Evolutionary conservation across 1,140 invertebrate genomes (phyloP).

Genomic region (Trichoplusia ni): DNA sequence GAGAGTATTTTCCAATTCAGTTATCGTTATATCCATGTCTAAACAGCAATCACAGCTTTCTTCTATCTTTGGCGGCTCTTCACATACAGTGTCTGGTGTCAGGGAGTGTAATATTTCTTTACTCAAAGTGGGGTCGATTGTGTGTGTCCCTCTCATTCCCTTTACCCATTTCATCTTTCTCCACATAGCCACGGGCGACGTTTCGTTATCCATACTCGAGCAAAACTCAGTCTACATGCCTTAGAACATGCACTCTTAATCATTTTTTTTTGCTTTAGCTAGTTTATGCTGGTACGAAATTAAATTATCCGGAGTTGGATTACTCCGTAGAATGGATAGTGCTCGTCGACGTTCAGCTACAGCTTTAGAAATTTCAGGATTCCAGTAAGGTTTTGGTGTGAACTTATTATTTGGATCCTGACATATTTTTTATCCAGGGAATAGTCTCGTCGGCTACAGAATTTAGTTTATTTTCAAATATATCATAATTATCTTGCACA

Average conservation of each 20-base stretch:
- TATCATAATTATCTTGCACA: background rate
- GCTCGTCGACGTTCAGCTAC: slow-evolving; percentile 35
- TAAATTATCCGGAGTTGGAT: slow-evolving; percentile 29
- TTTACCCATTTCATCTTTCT: background rate
- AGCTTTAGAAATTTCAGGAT: slow-evolving; percentile 29
- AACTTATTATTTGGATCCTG: slow-evolving; percentile 23
- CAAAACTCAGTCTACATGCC: background rate
- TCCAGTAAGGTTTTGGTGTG: slow-evolving; percentile 33
- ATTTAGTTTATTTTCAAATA: background rate
- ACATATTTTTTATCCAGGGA: background rate
- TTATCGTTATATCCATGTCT: background rate
- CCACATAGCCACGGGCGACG: background rate
- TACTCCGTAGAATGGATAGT: slow-evolving; percentile 23
- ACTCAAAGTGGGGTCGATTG: background rate
- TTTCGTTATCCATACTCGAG: background rate
- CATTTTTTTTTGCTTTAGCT: background rate
- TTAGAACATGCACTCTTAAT: background rate
- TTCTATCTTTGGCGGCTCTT: background rate
- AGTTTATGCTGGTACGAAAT: background rate
- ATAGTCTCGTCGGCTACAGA: background rate
- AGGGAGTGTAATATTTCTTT: background rate
- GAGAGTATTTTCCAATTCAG: background rate
- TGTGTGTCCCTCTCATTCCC: background rate
- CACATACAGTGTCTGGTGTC: background rate
- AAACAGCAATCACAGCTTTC: background rate